Evolutionary conservation across 1,140 invertebrate species (phyloP), one percentile per base, ranked within the genome.

Genomic region (Trachelipus rathkii): DNA sequence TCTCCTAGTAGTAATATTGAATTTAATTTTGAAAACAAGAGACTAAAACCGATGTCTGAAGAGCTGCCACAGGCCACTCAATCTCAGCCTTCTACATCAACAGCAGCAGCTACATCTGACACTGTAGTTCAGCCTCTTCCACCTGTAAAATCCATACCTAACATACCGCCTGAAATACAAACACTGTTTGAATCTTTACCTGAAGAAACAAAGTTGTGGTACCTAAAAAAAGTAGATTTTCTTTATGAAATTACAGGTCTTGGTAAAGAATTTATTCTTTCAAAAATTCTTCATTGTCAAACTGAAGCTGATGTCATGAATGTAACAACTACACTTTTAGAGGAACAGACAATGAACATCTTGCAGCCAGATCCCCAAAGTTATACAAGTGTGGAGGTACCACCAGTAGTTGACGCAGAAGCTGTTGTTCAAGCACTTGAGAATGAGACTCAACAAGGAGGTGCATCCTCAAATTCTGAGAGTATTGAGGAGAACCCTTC

Each of bases 351-450:
- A 8, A 60, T 19, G 19, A 60, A 60, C 19, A 60, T 60, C 8
- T 60, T 60, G 19, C 50, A 60, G 19, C 19, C 50, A 3, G 19
- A 60, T 60, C 19, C 50, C 19, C 19, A 13, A 60, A 19, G 8
- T 15, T 15, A 15, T 13, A 2, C 19, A 15, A 13, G 8, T 3
- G 11, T 5, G 10, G 13, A 15, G 10, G 11, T 21, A 19, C 9
- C 9, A 71, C 13, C 13, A 3, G 10, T 3, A 23, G 23, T 15
- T 11, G 21, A 67, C 8, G 50, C 53, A 19, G 72, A 53, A 33
- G 50, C 66, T 33, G 73, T 66, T 10, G 73, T 60, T 24, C 53
- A 33, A 13, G 24, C 53, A 5, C 67, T 53, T 75, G 66, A 44
- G 13, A 44, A 43, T 33, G 23, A 19, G 43, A 44, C 53, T 44